Base-by-base conservation (phyloP, 2,113 vertebrate genomes). In the Nibea coibor region DNA sequence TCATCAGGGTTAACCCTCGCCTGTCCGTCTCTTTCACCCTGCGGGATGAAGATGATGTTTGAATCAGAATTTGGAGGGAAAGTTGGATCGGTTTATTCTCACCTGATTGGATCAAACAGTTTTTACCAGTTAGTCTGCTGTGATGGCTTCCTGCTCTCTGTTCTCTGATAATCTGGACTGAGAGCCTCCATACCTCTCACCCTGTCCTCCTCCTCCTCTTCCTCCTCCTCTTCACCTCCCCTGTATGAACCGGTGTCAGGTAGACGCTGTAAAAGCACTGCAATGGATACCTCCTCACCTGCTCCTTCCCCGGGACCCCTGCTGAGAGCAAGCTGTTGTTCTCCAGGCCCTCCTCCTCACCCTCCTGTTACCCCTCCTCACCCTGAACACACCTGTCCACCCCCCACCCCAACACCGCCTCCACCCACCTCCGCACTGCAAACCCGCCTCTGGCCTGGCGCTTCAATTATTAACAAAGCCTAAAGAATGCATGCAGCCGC, bases 311-410 rank as follows among this genome's bases (percentile, higher is more conserved):
- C 22, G 57, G 83, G 90, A 92, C 92, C 89, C 93, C 93, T 86
- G 85, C 91, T 91, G 93, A 92, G 91, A 93, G 90, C 93, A 93
- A 91, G 91, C 93, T 93, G 92, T 93, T 93, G 87, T 91, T 89
- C 85, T 67, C 35, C 68, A 12, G 85, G 64, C 90, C 70, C 70
- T 57, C 81, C 74, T 64, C 81, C 74, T 16, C 61, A 24, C 31
- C 77, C 64, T 5, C 43, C 66, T 72, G 61, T 12, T 9, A 47
- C 81, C 35, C 50, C 63, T 56, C 35, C 35, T 57, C 80, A 65
- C 81, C 76, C 61, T 50, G 5, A 62, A 75, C 69, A 84, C 81
- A 85, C 86, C 86, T 82, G 84, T 68, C 72, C 67, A 11, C 17
- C 66, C 57, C 35, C 35, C 22, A 14, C 24, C 51, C 51, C 9